phyloP scores from a whole-genome alignment of 2,797 vertebrate genomes.

The Sciurus carolinensis region DNA sequence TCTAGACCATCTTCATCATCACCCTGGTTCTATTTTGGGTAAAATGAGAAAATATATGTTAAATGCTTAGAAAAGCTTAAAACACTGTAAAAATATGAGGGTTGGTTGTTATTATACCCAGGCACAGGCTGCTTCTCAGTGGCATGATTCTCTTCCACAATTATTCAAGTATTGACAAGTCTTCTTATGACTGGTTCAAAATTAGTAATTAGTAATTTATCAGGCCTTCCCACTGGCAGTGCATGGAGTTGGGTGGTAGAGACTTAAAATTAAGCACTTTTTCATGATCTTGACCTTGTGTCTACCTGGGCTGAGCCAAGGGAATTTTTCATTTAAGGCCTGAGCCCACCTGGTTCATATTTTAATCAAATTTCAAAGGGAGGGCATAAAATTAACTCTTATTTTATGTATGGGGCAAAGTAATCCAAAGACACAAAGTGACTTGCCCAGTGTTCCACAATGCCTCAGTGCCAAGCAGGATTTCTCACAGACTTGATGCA shows the following conservation, averaged over 20 bases:
- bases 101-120: neutral
- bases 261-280: constrained; percentile 22
- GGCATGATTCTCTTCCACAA: neutral
- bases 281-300: neutral
- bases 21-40: constrained; percentile 51
- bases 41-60: constrained; percentile 70
- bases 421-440: constrained; percentile 11
- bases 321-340: constrained; percentile 31
- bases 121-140: neutral
- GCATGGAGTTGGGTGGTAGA: neutral
- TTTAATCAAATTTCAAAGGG: constrained; percentile 45
- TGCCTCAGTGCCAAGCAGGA: neutral
- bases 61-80: constrained; percentile 72
- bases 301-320: neutral
- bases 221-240: neutral
- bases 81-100: constrained; percentile 33
- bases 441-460: neutral
- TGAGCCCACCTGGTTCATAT: neutral
- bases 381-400: constrained; percentile 11
- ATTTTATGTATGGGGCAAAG: neutral
- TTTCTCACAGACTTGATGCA: neutral
- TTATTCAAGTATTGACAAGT: neutral
- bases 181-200: constrained; percentile 22
- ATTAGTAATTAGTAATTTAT: constrained; percentile 38
- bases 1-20: constrained; percentile 66